Evolutionary conservation across 2,888 invertebrate species (phyloP), one percentile per base, ranked within the genome.

Genomic region (Pachycephus smyrnensis): DNA sequence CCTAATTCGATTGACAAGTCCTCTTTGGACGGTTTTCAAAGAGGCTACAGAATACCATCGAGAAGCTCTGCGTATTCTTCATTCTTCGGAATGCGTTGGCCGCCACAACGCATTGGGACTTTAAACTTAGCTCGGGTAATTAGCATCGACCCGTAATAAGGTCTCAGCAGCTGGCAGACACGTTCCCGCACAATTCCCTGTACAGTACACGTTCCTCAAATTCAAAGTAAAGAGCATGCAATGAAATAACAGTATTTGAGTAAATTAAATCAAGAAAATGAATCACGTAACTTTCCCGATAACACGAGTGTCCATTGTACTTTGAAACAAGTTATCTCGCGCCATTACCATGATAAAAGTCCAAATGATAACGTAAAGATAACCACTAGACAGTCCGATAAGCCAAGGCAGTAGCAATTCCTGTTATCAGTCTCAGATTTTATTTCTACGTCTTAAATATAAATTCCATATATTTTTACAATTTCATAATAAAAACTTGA

Each of bases 91-190:
- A 75, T 77, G 23, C 30, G 37, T 40, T 78, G 80, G 78, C 80
- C 68, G 68, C 76, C 32, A 35, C 73, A 75, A 73, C 75, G 35
- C 79, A 23, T 23, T 68, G 74, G 73, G 71, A 75, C 74, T 82
- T 81, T 80, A 82, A 81, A 83, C 79, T 81, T 80, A 82, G 80
- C 77, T 77, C 69, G 36, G 69, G 80, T 82, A 82, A 83, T 82
- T 83, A 82, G 80, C 80, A 77, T 80, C 80, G 75, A 77, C 68
- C 36, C 77, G 77, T 79, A 76, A 79, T 55, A 55, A 55, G 55
- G 55, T 55, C 55, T 55, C 23, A 55, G 55, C 55, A 55, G 55
- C 55, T 55, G 55, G 55, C 55, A 55, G 23, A 55, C 55, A 23
- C 1, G 55, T 55, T 6, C 23, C 23, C 55, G 55, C 55, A 23